A percentile compares a stretch with the other conserved stretches of the same genome.
These are phyloP conservation scores for Puffinus mauretanicus DNA, from an alignment of 2,113 vertebrate species.

Conservation along the genomic window DNA sequence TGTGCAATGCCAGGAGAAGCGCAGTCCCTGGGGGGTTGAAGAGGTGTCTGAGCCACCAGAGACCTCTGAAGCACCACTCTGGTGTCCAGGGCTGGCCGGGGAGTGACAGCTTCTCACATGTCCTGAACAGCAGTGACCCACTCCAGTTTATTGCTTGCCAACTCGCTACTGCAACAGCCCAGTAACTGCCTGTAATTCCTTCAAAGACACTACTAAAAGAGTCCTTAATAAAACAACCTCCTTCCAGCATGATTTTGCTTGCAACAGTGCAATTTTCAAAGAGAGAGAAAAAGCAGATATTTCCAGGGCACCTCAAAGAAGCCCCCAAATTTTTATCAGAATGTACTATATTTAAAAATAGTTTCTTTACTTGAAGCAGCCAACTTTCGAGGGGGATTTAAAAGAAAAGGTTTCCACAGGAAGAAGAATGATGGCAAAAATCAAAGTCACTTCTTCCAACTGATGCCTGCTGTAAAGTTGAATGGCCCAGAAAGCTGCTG, in stretches of 20 bases:
- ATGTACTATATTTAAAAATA: constrained; percentile 6
- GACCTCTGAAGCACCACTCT: neutral
- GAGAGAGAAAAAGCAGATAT: neutral
- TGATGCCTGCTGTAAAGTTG: neutral
- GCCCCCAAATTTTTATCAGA: neutral
- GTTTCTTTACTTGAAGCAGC: neutral
- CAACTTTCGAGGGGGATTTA: neutral
- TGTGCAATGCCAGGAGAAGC: neutral
- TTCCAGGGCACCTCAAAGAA: neutral
- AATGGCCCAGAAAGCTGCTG: neutral
- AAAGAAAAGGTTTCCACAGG: constrained; percentile 17
- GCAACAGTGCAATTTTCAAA: neutral
- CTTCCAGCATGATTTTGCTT: neutral
- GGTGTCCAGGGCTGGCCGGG: neutral
- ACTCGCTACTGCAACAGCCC: neutral
- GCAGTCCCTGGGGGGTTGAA: neutral
- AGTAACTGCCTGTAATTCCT: neutral
- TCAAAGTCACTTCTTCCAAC: constrained; percentile 13
- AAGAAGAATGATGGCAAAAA: constrained; percentile 2
- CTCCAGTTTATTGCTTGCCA: neutral
- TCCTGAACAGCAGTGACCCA: neutral
- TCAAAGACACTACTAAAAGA: neutral
- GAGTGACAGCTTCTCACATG: neutral
- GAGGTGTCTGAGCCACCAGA: neutral
- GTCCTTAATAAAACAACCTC: neutral